A percentile compares a stretch with the other conserved stretches of the same genome.
phyloP scores from a whole-genome alignment of 2,797 vertebrate species.

The Borostomias antarcticus region DNA sequence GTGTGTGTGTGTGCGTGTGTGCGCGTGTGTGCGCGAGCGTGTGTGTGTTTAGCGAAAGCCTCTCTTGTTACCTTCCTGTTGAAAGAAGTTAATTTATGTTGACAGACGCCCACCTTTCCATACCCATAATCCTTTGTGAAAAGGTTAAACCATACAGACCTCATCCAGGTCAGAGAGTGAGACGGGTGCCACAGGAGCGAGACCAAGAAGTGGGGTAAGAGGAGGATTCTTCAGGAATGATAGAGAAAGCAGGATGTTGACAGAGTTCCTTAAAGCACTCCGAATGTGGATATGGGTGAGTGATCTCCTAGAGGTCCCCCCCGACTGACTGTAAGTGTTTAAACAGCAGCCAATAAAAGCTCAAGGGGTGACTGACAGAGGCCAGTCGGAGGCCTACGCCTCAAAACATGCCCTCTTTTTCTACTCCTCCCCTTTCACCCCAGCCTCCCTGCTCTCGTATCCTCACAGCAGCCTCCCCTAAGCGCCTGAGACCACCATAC shows the following conservation, averaged over 20 bases:
- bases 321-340: slow-evolving; percentile 52
- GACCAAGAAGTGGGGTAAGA: slow-evolving; percentile 10
- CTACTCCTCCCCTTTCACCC: slow-evolving; percentile 19
- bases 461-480: slow-evolving; percentile 34
- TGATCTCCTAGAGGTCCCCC: slow-evolving; percentile 38
- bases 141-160: slow-evolving; percentile 36
- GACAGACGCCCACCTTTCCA: slow-evolving; percentile 17
- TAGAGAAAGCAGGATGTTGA: slow-evolving; percentile 44
- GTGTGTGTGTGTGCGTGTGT: not conserved
- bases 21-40: not conserved
- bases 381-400: slow-evolving; percentile 32
- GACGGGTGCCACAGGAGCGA: not conserved
- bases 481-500: slow-evolving; percentile 39
- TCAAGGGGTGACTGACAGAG: slow-evolving; percentile 44
- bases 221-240: slow-evolving; percentile 23
- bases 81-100: slow-evolving; percentile 35
- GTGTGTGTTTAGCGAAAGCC: not conserved
- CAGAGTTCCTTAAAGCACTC: slow-evolving; percentile 43
- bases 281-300: slow-evolving; percentile 56
- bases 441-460: slow-evolving; percentile 14
- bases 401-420: slow-evolving; percentile 15
- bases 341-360: slow-evolving; percentile 58
- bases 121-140: slow-evolving; percentile 36
- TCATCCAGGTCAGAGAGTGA: slow-evolving; percentile 19
- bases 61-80: slow-evolving; percentile 30